Conservation (phyloP, 2,797 vertebrate genomes). For the Ptychadena robeensis region DNA sequence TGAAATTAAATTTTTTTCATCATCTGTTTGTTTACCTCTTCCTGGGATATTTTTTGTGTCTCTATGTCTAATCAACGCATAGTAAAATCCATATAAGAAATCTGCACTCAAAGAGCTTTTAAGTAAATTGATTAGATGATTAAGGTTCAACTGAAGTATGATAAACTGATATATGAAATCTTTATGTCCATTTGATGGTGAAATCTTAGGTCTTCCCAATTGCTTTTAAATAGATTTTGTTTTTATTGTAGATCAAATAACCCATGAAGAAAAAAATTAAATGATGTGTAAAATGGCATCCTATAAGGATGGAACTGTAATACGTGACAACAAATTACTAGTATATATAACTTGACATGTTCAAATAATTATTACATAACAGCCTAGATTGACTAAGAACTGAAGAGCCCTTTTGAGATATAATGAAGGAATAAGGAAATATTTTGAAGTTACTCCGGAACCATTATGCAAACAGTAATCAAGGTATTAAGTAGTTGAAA, state of each 20-base stretch:
- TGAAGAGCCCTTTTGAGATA: too few relatives aligned
- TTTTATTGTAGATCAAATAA: neutral
- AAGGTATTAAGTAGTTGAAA: too few relatives aligned
- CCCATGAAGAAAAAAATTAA: too few relatives aligned
- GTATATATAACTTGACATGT: too few relatives aligned
- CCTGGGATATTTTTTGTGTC: slow-evolving; percentile 37
- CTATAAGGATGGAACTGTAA: too few relatives aligned
- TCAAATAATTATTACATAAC: too few relatives aligned
- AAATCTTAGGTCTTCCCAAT: slow-evolving; percentile 38
- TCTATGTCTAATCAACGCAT: slow-evolving; percentile 23
- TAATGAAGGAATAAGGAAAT: too few relatives aligned
- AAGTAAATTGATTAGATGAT: slow-evolving; percentile 51
- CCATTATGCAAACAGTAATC: too few relatives aligned
- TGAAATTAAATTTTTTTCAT: slow-evolving; percentile 38
- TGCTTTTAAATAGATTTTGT: slow-evolving; percentile 41
- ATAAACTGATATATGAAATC: slow-evolving; percentile 59
- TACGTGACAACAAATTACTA: too few relatives aligned
- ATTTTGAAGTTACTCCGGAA: too few relatives aligned
- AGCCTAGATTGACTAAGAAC: too few relatives aligned
- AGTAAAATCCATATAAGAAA: slow-evolving; percentile 51
- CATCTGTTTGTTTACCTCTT: slow-evolving; percentile 29
- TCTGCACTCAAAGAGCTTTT: slow-evolving; percentile 17
- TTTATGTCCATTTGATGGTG: slow-evolving; percentile 50
- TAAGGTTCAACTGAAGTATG: slow-evolving; percentile 50
- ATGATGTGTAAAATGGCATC: too few relatives aligned